Evolutionary conservation across 1,140 invertebrate genomes (phyloP), one percentile per base, ranked within the genome.

Genomic region (Achatina immaculata): DNA sequence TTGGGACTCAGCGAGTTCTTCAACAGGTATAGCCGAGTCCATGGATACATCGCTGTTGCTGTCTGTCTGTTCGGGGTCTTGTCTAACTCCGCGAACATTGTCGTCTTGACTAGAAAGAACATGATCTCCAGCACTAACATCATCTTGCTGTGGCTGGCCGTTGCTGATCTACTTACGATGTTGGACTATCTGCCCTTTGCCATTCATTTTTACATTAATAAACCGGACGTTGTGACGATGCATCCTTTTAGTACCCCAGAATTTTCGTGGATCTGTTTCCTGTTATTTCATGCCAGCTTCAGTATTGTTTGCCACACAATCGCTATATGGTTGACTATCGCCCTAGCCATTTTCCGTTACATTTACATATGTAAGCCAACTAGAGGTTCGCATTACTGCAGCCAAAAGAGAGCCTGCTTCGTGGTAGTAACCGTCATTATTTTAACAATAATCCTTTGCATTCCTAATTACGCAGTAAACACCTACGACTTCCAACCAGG

Each of bases 281-380:
- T 89, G 16, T 43, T 89, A 21, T 91, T 91, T 78, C 88, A 90
- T 81, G 89, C 89, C 43, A 90, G 96, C 84, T 97, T 97, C 89
- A 92, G 93, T 9, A 90, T 93, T 94, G 95, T 97, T 0, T 93
- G 95, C 88, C 97, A 99, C 90, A 98, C 97, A 0, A 96, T 98
- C 65, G 96, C 96, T 0, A 98, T 98, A 79, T 98, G 96, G 94
- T 90, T 99, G 81, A 98, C 97, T 0, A 95, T 99, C 0, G 95
- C 95, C 1, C 90, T 99, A 62, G 97, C 97, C 0, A 94, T 98
- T 6, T 99, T 97, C 95, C 92, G 97, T 7, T 98, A 97, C 88
- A 94, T 98, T 28, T 96, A 96, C 0, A 95, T 98, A 0, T 93
- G 93, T 81, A 90, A 94, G 87, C 95, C 96, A 0, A 95, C 95